These are phyloP conservation scores for Microlaimidae sp. DNA, from an alignment of 2,888 invertebrate species.

Conservation along the genomic window DNA sequence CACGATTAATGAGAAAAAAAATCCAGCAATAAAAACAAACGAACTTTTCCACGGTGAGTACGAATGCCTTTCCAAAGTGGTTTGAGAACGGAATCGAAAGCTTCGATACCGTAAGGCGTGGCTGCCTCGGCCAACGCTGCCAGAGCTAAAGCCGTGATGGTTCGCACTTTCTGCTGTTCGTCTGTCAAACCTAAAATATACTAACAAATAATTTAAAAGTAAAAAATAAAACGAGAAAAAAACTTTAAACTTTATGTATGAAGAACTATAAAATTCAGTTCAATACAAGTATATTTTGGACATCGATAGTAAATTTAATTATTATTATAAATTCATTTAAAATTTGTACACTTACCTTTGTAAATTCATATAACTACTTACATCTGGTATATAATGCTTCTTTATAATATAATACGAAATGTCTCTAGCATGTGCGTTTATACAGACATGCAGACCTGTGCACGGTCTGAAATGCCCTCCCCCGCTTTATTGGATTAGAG, in stretches of 20 bases:
- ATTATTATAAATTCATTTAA: no score
- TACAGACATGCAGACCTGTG: no score
- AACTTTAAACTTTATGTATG: not conserved
- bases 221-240: not conserved
- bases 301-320: no score
- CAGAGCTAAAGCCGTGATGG: conserved; percentile 92
- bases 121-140: conserved; percentile 97
- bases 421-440: no score
- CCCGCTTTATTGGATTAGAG: no score
- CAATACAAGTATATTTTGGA: no score
- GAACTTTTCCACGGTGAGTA: conserved; percentile 50
- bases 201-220: not conserved
- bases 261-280: no score
- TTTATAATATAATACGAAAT: no score
- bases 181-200: conserved; percentile 58
- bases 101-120: conserved; percentile 98
- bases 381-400: no score
- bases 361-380: no score
- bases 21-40: conserved; percentile 2
- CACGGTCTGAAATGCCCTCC: no score
- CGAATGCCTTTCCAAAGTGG: conserved; percentile 98
- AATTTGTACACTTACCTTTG: no score
- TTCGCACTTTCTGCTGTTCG: conserved; percentile 96
- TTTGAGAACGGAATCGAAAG: conserved; percentile 96
- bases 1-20: conserved; percentile 1